Evolutionary conservation across 1,140 invertebrate species (phyloP), one percentile per base, ranked within the genome.

Genomic region (Diprion similis): DNA sequence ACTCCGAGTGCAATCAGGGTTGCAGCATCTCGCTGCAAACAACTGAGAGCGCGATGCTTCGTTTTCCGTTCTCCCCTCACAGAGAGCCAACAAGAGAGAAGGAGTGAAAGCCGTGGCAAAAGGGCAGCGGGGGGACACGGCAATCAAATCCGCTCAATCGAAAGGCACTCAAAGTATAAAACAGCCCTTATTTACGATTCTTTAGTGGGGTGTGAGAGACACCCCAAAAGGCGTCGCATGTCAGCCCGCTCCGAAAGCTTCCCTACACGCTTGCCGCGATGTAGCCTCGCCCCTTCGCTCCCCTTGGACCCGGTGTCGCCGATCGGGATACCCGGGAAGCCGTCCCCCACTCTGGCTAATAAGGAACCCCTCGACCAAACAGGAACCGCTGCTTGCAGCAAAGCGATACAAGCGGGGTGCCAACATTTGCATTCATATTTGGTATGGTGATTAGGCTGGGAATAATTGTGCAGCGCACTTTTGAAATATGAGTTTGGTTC

Each of bases 381-480:
- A 81, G 78, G 73, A 79, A 71, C 37, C 68, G 71, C 69, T 75
- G 59, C 59, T 59, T 51, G 46, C 74, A 77, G 73, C 69, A 68
- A 74, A 74, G 46, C 70, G 70, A 71, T 71, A 68, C 70, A 67
- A 59, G 51, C 15, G 66, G 13, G 13, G 70, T 24, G 77, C 70
- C 74, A 78, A 45, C 66, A 81, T 83, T 83, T 82, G 78, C 82
- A 84, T 85, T 85, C 80, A 82, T 85, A 83, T 84, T 83, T 83
- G 78, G 79, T 78, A 85, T 85, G 83, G 83, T 86, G 85, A 86
- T 86, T 86, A 84, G 79, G 77, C 74, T 67, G 73, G 75, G 77
- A 78, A 80, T 80, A 82, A 84, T 83, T 82, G 24, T 37, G 78
- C 71, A 80, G 6, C 51, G 79, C 78, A 80, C 79, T 82, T 37